Percentiles rank a stretch among this genome's conserved stretches.
Evolutionary conservation across 2,113 vertebrate species (phyloP).

Genomic region (Psilopsiagon aurifrons): DNA sequence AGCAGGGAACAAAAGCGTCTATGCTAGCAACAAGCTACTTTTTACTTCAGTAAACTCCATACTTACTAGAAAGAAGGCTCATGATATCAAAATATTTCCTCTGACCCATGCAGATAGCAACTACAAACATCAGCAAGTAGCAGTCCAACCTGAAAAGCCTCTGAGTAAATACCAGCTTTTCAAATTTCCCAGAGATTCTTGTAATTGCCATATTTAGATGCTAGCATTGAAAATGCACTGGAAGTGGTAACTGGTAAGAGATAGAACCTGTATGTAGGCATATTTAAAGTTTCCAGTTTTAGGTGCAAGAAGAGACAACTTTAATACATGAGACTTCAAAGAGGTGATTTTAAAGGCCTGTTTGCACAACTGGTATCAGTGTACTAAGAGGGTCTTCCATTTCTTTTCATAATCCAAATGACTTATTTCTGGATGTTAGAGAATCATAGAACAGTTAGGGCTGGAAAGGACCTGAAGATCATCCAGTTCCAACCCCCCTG

Average conservation of each 20-base stretch:
- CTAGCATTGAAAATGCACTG: neutral
- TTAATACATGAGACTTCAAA: neutral
- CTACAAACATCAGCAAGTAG: neutral
- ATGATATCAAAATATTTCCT: neutral
- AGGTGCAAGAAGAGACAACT: neutral
- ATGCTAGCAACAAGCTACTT: neutral
- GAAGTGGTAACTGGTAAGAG: neutral
- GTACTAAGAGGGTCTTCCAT: neutral
- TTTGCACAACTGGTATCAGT: neutral
- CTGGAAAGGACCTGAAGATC: no score
- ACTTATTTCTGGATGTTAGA: neutral
- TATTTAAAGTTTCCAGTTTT: neutral
- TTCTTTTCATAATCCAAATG: neutral
- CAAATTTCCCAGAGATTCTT: neutral
- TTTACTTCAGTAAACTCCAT: neutral
- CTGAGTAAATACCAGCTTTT: neutral
- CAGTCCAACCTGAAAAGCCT: neutral
- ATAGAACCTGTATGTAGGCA: neutral
- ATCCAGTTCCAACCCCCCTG: no score
- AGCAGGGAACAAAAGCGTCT: neutral
- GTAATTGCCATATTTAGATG: neutral
- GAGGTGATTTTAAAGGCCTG: neutral
- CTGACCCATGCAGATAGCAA: neutral
- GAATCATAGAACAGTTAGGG: no score
- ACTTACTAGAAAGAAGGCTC: neutral